Evolutionary conservation across 92 coral and sea anemone species (phyloP).

Genomic region (Diadumene lineata): DNA sequence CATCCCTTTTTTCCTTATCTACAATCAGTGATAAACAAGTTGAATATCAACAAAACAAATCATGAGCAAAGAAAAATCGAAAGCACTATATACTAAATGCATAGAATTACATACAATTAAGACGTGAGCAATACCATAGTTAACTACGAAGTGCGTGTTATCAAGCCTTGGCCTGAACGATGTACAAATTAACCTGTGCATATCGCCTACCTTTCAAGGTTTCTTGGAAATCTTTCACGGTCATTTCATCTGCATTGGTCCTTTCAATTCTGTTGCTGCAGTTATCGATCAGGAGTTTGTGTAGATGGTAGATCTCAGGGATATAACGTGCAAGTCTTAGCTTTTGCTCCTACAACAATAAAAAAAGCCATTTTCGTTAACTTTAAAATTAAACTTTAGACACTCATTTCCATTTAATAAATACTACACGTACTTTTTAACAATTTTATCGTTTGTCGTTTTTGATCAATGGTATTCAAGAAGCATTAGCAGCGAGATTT

Average conservation of each 20-base stretch:
- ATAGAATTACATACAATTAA: background rate
- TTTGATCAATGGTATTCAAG: too few relatives aligned
- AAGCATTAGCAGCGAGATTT: too few relatives aligned
- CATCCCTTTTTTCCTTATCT: conserved; percentile 24
- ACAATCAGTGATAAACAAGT: background rate
- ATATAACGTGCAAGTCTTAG: conserved; percentile 80
- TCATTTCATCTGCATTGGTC: conserved; percentile 60
- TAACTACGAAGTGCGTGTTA: background rate
- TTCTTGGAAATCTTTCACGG: conserved; percentile 48
- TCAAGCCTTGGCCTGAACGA: too few relatives aligned
- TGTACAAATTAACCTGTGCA: too few relatives aligned
- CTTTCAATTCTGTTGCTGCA: conserved; percentile 74
- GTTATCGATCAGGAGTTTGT: conserved; percentile 71
- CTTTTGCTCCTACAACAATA: conserved; percentile 61
- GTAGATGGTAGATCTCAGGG: conserved; percentile 72
- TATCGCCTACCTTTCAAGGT: conserved; percentile 43
- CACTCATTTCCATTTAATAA: too few relatives aligned
- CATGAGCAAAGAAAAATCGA: background rate
- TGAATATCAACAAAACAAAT: background rate
- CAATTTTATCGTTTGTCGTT: too few relatives aligned
- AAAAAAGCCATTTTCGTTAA: background rate
- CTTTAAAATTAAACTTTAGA: background rate
- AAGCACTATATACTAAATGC: background rate
- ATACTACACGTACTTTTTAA: too few relatives aligned
- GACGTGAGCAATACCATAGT: background rate